Evolutionary conservation across 2,888 invertebrate species (phyloP).

Genomic region (Torymus auratus): DNA sequence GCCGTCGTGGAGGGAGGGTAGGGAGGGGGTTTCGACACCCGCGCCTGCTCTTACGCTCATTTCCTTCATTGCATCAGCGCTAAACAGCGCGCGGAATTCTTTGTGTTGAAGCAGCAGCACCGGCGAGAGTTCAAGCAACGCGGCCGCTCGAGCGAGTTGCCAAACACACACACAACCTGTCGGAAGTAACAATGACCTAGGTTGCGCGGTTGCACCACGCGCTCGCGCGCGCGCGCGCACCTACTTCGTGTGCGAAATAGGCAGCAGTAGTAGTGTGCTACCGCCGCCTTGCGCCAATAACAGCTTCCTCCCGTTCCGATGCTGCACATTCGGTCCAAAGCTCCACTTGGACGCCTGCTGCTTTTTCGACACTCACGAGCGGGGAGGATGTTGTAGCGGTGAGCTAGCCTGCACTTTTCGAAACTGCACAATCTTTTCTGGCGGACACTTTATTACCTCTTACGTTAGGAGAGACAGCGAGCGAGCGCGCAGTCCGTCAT

Average conservation of each 20-base stretch:
- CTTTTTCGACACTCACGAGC: conserved; percentile 14
- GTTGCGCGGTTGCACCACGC: conserved; percentile 41
- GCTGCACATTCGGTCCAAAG: conserved; percentile 46
- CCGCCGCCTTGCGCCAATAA: conserved; percentile 24
- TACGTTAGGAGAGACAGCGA: neutral
- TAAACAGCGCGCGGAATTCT: conserved; percentile 41
- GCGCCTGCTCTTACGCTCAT: conserved; percentile 51
- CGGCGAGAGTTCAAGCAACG: conserved; percentile 19
- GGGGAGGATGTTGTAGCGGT: too few species aligned
- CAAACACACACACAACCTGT: conserved; percentile 50
- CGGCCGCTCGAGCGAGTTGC: conserved; percentile 33
- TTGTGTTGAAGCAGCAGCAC: conserved; percentile 21
- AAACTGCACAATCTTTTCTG: too few species aligned
- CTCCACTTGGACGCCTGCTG: neutral
- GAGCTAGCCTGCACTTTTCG: too few species aligned
- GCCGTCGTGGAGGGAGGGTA: neutral
- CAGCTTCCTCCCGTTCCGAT: conserved; percentile 41
- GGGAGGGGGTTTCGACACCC: conserved; percentile 39
- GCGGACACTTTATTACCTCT: too few species aligned
- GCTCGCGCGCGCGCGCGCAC: neutral
- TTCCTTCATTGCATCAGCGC: conserved; percentile 56
- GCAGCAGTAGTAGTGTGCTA: neutral
- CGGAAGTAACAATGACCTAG: conserved; percentile 61
- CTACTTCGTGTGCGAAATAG: conserved; percentile 24
- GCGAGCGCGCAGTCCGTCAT: neutral